Conservation (phyloP, 2,888 invertebrate genomes). For the Epistrophella euchroma region DNA sequence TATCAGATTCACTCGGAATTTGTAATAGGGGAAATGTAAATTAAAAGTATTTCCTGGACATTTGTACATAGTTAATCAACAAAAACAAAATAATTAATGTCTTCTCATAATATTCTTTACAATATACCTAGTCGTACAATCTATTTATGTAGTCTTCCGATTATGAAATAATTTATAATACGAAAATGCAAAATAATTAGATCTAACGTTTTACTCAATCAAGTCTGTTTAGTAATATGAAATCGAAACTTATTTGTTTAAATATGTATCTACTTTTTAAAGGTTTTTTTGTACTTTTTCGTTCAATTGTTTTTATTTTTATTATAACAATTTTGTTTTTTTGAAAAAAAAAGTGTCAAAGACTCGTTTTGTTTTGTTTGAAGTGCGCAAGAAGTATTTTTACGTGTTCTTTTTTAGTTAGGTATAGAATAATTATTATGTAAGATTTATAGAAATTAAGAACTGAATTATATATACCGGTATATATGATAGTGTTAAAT, state of each 20-base stretch:
- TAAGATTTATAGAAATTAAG: slow-evolving; percentile 49
- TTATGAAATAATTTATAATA: not conserved
- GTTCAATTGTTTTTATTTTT: slow-evolving; percentile 12
- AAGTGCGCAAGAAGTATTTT: slow-evolving; percentile 58
- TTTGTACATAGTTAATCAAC: slow-evolving; percentile 59
- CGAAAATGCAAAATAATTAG: slow-evolving; percentile 15
- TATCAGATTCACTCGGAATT: not conserved
- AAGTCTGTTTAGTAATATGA: slow-evolving; percentile 68
- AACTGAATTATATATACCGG: slow-evolving; percentile 58
- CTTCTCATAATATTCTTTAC: slow-evolving; percentile 26
- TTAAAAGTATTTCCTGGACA: slow-evolving; percentile 29
- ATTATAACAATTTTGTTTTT: not conserved
- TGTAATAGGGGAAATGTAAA: slow-evolving; percentile 4
- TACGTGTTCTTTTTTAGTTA: slow-evolving; percentile 62
- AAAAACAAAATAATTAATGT: slow-evolving; percentile 35
- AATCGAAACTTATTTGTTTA: slow-evolving; percentile 8
- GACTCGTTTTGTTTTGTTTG: slow-evolving; percentile 49
- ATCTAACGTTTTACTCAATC: slow-evolving; percentile 35
- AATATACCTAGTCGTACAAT: slow-evolving; percentile 45
- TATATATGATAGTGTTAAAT: slow-evolving; percentile 65
- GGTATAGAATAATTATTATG: slow-evolving; percentile 32
- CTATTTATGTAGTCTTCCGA: slow-evolving; percentile 39
- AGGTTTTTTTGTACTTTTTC: slow-evolving; percentile 7
- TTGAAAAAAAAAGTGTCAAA: slow-evolving; percentile 35
- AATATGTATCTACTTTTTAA: slow-evolving; percentile 43